A percentile compares a stretch with the other conserved stretches of the same genome.
phyloP scores from a whole-genome alignment of 2,888 invertebrate species.

The Diabrotica balteata region DNA sequence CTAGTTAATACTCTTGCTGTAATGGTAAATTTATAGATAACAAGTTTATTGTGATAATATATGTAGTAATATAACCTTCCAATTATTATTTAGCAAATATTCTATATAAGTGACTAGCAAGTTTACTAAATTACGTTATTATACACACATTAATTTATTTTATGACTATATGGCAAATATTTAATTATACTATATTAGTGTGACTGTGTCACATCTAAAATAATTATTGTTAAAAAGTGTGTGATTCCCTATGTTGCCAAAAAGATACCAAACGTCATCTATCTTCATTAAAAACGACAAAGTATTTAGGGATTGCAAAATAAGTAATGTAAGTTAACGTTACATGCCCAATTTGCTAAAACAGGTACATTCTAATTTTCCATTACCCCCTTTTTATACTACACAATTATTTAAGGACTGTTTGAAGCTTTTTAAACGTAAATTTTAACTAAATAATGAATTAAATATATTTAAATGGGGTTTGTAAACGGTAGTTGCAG shows the following conservation, averaged over 20 bases:
- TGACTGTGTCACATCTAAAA: constrained; percentile 13
- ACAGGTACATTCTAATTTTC: not conserved
- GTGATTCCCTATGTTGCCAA: constrained; percentile 19
- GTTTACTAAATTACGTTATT: constrained; percentile 18
- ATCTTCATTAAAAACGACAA: no score
- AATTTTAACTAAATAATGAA: no score
- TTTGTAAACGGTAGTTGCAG: no score
- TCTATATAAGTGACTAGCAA: constrained; percentile 21
- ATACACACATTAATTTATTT: constrained; percentile 20
- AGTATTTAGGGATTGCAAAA: no score
- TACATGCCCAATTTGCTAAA: no score
- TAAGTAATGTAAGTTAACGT: no score
- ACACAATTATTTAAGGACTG: not conserved
- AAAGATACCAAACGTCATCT: not conserved
- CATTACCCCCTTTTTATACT: not conserved
- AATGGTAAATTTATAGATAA: no score
- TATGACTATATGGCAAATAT: constrained; percentile 23
- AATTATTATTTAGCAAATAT: constrained; percentile 12
- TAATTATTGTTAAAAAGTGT: constrained; percentile 20
- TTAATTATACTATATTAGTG: constrained; percentile 21
- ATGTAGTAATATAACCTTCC: not conserved
- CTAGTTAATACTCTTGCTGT: no score
- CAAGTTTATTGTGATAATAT: no score
- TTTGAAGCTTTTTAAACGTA: no score
- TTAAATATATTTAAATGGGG: no score